Conservation (phyloP, 2,113 vertebrate species). For the Egretta garzetta region DNA sequence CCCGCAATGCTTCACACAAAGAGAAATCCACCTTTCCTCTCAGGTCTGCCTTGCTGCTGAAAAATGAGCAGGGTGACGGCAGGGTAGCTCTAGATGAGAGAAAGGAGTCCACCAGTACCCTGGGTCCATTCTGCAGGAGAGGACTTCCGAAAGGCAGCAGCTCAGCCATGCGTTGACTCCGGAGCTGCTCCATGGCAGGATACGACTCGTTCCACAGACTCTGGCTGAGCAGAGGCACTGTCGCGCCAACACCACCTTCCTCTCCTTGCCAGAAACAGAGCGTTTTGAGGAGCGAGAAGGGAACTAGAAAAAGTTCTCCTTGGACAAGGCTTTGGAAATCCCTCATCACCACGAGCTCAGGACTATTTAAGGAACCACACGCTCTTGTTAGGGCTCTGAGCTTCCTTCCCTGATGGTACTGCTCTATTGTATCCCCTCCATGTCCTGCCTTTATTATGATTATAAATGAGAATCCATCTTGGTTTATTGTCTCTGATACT, state of each 20-base stretch:
- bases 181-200: background rate
- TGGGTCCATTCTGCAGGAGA: background rate
- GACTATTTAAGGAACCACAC: background rate
- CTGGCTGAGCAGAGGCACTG: background rate
- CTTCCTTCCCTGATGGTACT: background rate
- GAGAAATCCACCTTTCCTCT: background rate
- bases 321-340: background rate
- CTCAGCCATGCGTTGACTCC: rapidly evolving
- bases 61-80: background rate
- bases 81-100: background rate
- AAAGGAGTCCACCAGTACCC: background rate
- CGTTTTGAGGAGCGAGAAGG: background rate
- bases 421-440: background rate
- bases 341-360: background rate
- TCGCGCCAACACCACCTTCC: background rate
- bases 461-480: background rate
- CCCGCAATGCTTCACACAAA: background rate
- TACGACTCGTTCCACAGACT: background rate
- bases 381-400: background rate
- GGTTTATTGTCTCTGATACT: background rate
- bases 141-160: background rate
- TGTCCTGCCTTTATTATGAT: background rate
- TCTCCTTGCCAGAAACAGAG: background rate
- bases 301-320: background rate
- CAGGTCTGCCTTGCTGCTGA: background rate